phyloP scores from a whole-genome alignment of 2,113 vertebrate species.

The Excalfactoria chinensis region DNA sequence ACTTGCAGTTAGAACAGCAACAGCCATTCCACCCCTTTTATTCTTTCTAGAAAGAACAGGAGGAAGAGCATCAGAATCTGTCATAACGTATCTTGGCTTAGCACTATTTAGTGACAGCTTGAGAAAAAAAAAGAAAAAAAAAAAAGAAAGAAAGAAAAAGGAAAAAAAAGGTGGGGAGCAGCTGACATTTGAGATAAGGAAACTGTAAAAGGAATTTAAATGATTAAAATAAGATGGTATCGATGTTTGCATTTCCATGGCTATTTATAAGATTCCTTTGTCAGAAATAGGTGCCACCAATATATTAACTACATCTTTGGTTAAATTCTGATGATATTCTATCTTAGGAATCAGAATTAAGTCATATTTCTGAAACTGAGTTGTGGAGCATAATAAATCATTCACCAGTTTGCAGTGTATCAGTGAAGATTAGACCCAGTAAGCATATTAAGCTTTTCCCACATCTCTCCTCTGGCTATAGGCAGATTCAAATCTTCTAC shows the following conservation, averaged over 20 bases:
- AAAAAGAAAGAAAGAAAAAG: background rate
- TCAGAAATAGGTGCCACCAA: background rate
- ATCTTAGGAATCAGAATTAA: background rate
- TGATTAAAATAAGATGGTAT: background rate
- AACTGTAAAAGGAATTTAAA: background rate
- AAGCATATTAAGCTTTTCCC: background rate
- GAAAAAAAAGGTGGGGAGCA: background rate
- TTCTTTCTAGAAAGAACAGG: background rate
- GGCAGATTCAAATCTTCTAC: background rate
- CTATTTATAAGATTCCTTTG: background rate
- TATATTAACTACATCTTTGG: rapidly evolving
- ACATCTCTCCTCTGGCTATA: background rate
- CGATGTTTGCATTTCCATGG: background rate
- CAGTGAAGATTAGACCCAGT: background rate
- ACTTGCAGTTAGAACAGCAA: background rate
- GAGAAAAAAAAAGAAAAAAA: background rate
- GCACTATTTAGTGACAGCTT: background rate
- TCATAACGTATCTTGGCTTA: background rate
- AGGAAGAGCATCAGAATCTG: background rate
- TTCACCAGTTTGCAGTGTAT: background rate
- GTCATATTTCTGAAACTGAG: background rate
- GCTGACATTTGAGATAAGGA: background rate
- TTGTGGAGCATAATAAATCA: background rate
- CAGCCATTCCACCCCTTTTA: background rate
- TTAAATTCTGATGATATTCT: background rate